These are phyloP conservation scores for Diachasma alloeum DNA, from an alignment of 1,140 invertebrate genomes.

Conservation along the genomic window DNA sequence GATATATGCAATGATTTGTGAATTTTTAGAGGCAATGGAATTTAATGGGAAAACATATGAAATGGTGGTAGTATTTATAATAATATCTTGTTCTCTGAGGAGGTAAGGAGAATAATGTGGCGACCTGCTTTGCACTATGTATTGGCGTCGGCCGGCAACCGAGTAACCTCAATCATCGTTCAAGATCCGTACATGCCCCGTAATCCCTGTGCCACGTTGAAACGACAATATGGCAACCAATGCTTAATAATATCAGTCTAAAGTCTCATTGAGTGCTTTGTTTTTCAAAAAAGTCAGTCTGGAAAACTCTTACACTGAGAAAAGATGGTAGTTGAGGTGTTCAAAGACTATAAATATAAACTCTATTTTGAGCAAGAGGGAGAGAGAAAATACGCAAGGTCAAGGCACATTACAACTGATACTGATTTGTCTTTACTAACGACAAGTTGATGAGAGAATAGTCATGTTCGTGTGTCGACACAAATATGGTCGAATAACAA, in stretches of 20 bases:
- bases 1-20: too few species aligned
- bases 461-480: slow-evolving; percentile 3
- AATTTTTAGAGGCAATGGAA: too few species aligned
- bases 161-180: slow-evolving; percentile 11
- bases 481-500: not conserved
- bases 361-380: slow-evolving; percentile 44
- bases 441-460: slow-evolving; percentile 24
- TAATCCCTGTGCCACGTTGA: not conserved
- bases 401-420: slow-evolving; percentile 43
- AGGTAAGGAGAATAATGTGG: slow-evolving; percentile 24
- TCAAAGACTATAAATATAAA: slow-evolving; percentile 49
- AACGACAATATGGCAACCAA: not conserved
- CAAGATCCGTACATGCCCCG: not conserved
- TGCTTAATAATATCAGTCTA: not conserved
- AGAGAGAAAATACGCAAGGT: slow-evolving; percentile 41
- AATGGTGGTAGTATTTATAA: too few species aligned
- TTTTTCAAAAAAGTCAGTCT: not conserved
- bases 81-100: not conserved
- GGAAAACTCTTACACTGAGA: not conserved
- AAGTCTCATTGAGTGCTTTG: not conserved
- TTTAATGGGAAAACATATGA: not conserved
- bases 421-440: not conserved
- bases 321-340: not conserved
- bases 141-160: slow-evolving; percentile 37
- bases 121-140: slow-evolving; percentile 35